Evolutionary conservation across 2,888 invertebrate genomes (phyloP).

Genomic region (Noctua janthe): DNA sequence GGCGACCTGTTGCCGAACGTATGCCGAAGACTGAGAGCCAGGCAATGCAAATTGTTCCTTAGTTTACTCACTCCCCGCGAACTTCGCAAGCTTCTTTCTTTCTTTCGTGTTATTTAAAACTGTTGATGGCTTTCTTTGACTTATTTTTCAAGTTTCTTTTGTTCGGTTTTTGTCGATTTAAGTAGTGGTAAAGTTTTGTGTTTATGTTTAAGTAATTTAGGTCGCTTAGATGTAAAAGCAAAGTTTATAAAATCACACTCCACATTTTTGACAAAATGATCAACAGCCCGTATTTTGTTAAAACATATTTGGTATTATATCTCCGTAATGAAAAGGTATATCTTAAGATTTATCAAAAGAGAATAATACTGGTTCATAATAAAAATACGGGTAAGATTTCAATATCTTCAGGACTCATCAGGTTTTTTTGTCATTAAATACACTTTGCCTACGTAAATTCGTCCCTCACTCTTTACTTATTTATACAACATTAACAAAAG

Average conservation of each 20-base stretch:
- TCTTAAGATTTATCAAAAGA: slow-evolving; percentile 38
- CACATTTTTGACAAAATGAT: not conserved
- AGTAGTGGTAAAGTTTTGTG: slow-evolving; percentile 25
- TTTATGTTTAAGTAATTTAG: slow-evolving; percentile 13
- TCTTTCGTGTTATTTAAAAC: slow-evolving; percentile 64
- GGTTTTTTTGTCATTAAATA: slow-evolving; percentile 63
- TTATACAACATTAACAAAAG: slow-evolving; percentile 78
- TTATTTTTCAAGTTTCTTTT: slow-evolving; percentile 52
- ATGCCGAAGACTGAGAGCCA: slow-evolving; percentile 74
- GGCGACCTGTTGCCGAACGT: slow-evolving; percentile 87
- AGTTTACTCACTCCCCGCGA: slow-evolving; percentile 73
- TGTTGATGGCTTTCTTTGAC: slow-evolving; percentile 58
- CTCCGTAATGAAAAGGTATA: slow-evolving; percentile 23
- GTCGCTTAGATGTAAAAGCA: not conserved
- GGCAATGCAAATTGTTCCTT: slow-evolving; percentile 84
- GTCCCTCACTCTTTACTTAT: slow-evolving; percentile 65
- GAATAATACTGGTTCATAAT: slow-evolving; percentile 38
- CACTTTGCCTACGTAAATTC: slow-evolving; percentile 61
- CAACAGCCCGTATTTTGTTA: slow-evolving; percentile 11
- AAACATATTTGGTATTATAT: slow-evolving; percentile 7
- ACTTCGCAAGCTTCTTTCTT: slow-evolving; percentile 61
- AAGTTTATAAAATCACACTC: not conserved
- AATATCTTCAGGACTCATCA: slow-evolving; percentile 65
- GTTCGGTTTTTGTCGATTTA: slow-evolving; percentile 30
- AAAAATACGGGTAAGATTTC: slow-evolving; percentile 46